These are phyloP conservation scores for Syrmaticus mikado DNA, from an alignment of 2,113 vertebrate species.

Conservation along the genomic window DNA sequence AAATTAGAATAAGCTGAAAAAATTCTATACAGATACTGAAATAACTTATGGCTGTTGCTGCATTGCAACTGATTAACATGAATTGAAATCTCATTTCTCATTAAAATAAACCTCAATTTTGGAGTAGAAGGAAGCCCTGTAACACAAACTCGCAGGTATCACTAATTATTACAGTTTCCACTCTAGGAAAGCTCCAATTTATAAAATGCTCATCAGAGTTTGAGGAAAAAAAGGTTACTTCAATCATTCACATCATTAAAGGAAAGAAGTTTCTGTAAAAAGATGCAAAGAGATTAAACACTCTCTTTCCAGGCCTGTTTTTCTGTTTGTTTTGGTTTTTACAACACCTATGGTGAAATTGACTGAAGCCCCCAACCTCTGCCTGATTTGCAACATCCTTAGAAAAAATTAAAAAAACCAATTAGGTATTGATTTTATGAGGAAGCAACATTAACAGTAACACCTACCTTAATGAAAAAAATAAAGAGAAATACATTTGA, in stretches of 20 bases:
- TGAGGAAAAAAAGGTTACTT: slow-evolving; percentile 18
- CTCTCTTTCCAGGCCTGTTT: background rate
- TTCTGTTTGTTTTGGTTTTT: background rate
- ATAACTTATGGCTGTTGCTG: slow-evolving; percentile 19
- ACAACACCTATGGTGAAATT: background rate
- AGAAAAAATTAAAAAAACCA: background rate
- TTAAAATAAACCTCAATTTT: background rate
- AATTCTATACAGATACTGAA: background rate
- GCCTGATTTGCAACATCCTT: background rate
- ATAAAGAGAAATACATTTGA: background rate
- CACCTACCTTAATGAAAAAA: background rate
- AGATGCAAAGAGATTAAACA: background rate
- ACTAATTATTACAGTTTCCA: slow-evolving; percentile 27
- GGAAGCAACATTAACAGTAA: background rate
- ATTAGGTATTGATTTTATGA: background rate
- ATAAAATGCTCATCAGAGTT: slow-evolving; percentile 8
- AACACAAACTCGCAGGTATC: slow-evolving; percentile 16
- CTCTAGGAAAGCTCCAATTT: background rate
- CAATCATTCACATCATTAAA: slow-evolving; percentile 20
- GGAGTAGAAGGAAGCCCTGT: background rate
- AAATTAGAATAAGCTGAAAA: background rate
- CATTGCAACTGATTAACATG: slow-evolving; percentile 20
- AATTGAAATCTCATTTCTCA: slow-evolving; percentile 11
- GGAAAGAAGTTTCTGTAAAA: slow-evolving; percentile 18
- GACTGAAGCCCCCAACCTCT: background rate